phyloP scores from a whole-genome alignment of 2,113 vertebrate species.

The Sinocyclocheilus anshuiensis region DNA sequence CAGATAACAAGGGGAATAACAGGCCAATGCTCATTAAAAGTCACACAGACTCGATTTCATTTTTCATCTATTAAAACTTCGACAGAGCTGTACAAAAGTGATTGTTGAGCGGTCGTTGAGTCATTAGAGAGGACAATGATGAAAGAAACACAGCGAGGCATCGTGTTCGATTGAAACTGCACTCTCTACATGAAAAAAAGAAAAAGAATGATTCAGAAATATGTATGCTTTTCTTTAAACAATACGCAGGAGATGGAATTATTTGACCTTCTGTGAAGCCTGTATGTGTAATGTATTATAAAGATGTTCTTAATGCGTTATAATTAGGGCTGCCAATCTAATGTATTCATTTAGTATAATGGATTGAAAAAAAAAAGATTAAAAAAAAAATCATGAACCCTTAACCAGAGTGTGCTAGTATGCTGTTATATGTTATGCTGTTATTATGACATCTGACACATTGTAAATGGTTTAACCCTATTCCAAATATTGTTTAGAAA shows the following conservation, averaged over 20 bases:
- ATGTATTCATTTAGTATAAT: background rate
- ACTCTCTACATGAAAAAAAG: constrained; percentile 16
- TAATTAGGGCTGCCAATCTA: background rate
- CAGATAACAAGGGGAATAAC: constrained; percentile 75
- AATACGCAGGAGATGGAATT: background rate
- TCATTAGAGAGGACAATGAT: constrained; percentile 41
- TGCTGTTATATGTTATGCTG: background rate
- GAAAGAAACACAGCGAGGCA: constrained; percentile 11
- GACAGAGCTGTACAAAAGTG: constrained; percentile 36
- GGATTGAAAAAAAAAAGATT: background rate
- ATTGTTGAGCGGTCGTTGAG: constrained; percentile 30
- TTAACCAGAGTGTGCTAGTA: background rate
- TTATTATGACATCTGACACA: no score
- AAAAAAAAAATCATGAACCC: no score
- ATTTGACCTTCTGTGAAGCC: background rate
- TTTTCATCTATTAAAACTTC: constrained; percentile 53
- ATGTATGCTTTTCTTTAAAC: background rate
- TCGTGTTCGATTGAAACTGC: background rate
- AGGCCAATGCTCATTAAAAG: constrained; percentile 70
- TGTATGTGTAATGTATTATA: background rate
- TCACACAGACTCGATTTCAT: constrained; percentile 58
- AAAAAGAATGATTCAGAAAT: background rate
- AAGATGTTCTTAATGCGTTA: background rate
- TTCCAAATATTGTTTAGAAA: no score
- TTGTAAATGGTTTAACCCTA: no score